Percentiles rank a stretch among this genome's conserved stretches.
phyloP scores from a whole-genome alignment of 2,113 vertebrate genomes.

The Carassius carassius region DNA sequence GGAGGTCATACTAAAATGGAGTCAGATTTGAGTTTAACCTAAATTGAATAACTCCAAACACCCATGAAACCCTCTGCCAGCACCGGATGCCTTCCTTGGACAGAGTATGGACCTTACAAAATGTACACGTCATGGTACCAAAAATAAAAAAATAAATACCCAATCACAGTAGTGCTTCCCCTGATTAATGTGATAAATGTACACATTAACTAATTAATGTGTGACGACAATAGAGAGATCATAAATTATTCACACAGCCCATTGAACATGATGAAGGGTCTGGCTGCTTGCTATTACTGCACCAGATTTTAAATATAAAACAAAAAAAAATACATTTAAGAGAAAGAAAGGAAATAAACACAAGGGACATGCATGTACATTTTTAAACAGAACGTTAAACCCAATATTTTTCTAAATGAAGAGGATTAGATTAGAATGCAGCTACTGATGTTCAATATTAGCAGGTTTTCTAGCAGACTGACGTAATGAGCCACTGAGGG shows the following conservation, averaged over 20 bases:
- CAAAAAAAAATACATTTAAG: constrained; percentile 1
- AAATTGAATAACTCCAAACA: too few relatives aligned
- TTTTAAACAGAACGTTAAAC: background rate
- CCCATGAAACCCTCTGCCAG: too few relatives aligned
- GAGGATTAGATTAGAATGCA: too few relatives aligned
- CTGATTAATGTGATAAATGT: too few relatives aligned
- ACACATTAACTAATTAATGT: constrained; percentile 21
- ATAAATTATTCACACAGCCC: constrained; percentile 7
- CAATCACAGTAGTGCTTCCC: background rate
- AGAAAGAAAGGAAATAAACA: background rate
- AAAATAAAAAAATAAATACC: background rate
- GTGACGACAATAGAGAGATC: background rate
- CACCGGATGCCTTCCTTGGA: too few relatives aligned
- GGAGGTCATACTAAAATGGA: too few relatives aligned
- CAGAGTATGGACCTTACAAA: background rate
- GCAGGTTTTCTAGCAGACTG: background rate
- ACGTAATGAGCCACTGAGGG: background rate
- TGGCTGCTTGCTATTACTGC: background rate
- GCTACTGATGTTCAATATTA: background rate
- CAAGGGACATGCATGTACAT: background rate
- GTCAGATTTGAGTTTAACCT: too few relatives aligned
- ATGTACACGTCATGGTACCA: background rate
- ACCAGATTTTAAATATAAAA: background rate
- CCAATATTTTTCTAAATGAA: background rate
- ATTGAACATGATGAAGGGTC: background rate